Evolutionary conservation across 2,113 vertebrate species (phyloP), one percentile per base, ranked within the genome.

Genomic region (Hyperopisus bebe): DNA sequence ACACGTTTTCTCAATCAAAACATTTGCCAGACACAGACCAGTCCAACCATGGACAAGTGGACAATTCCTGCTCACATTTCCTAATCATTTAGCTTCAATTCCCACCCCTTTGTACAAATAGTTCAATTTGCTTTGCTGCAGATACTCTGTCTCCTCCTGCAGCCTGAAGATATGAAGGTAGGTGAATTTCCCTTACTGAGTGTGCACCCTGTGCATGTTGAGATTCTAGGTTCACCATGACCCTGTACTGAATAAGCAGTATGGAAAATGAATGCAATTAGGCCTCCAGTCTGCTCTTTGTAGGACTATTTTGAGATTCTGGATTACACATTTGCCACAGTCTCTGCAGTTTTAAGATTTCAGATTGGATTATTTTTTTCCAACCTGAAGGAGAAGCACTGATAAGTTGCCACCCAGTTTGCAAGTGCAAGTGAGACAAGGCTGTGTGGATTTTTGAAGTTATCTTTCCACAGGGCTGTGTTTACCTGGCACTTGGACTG

Each of bases 401-500:
- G 94, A 94, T 94, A 94, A 88, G 91, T 94, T 92, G 83, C 83
- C 93, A 93, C 93, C 94, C 94, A 94, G 93, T 93, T 94, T 94
- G 92, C 92, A 92, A 91, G 91, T 94, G 94, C 92, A 94, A 94
- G 94, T 93, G 94, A 94, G 94, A 93, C 93, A 92, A 91, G 95
- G 94, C 93, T 90, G 94, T 91, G 91, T 94, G 93, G 92, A 94
- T 95, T 96, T 95, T 95, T 95, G 95, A 95, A 96, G 95, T 94
- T 94, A 95, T 93, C 94, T 95, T 95, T 94, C 94, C 50, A 94
- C 95, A 94, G 95, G 95, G 94, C 94, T 95, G 94, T 96, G 95
- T 96, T 96, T 96, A 96, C 95, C 95, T 96, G 96, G 96, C 96
- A 96, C 95, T 96, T 94, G 94, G 96, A 96, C 94, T 96, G 96